phyloP scores from a whole-genome alignment of 1,140 invertebrate species.

The Leptinotarsa lineolata region DNA sequence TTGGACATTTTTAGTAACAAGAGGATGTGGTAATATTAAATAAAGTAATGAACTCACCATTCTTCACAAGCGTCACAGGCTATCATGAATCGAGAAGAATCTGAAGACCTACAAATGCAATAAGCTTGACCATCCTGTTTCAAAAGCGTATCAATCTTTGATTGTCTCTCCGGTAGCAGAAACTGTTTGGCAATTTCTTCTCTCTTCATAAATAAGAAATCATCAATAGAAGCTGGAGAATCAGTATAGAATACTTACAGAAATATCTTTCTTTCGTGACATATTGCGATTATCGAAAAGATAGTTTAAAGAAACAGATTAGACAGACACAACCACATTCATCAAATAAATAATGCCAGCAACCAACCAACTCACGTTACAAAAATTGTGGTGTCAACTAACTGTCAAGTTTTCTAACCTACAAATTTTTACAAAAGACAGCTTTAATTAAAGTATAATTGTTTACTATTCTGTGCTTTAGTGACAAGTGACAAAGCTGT shows the following conservation, averaged over 20 bases:
- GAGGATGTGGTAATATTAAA: neutral
- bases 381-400: too few species aligned
- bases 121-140: conserved; percentile 89
- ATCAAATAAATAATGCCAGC: too few species aligned
- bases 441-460: too few species aligned
- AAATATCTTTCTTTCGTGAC: conserved; percentile 26
- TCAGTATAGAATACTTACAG: conserved; percentile 12
- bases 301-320: too few species aligned
- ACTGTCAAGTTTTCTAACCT: too few species aligned
- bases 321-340: too few species aligned
- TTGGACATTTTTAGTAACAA: neutral
- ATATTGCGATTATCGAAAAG: neutral
- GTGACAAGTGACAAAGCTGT: too few species aligned
- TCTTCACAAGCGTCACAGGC: conserved; percentile 97
- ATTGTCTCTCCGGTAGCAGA: conserved; percentile 85
- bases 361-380: too few species aligned
- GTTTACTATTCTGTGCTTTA: too few species aligned
- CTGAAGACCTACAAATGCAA: conserved; percentile 92
- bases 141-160: conserved; percentile 86
- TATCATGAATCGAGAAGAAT: conserved; percentile 95
- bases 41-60: conserved; percentile 64
- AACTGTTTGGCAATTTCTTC: conserved; percentile 90
- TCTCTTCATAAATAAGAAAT: conserved; percentile 64
- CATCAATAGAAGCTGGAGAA: neutral
- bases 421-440: too few species aligned